Conservation (phyloP, 2,797 vertebrate species). For the Malurus leucopterus region DNA sequence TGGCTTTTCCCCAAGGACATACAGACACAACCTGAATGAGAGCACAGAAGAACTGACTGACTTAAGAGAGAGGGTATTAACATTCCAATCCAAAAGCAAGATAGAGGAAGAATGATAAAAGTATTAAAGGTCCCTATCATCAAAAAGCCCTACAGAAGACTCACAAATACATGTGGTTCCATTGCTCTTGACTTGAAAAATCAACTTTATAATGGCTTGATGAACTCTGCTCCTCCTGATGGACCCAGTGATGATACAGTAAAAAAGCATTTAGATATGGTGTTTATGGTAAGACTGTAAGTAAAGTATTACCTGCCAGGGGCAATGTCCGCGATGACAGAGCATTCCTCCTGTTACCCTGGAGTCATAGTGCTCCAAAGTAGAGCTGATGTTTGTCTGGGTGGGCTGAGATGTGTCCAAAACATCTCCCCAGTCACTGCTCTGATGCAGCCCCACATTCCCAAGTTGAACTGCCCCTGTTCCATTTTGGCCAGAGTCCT, state of each 20-base stretch:
- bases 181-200: neutral
- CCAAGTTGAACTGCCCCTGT: fast-evolving
- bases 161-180: fast-evolving
- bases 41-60: neutral
- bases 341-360: constrained; percentile 11
- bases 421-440: neutral
- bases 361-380: neutral
- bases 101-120: neutral
- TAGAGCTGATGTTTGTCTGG: neutral
- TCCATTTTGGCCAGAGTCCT: fast-evolving
- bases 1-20: neutral
- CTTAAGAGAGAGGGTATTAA: neutral
- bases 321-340: constrained; percentile 55
- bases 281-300: neutral
- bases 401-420: fast-evolving
- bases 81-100: neutral
- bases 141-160: neutral
- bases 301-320: constrained; percentile 59
- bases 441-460: neutral
- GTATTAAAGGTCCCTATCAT: neutral
- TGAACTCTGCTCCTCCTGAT: neutral
- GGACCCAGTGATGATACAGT: neutral
- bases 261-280: neutral
- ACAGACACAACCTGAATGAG: neutral
- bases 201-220: neutral